phyloP scores from a whole-genome alignment of 2,888 invertebrate species.

The Ditylenchus weischeri region DNA sequence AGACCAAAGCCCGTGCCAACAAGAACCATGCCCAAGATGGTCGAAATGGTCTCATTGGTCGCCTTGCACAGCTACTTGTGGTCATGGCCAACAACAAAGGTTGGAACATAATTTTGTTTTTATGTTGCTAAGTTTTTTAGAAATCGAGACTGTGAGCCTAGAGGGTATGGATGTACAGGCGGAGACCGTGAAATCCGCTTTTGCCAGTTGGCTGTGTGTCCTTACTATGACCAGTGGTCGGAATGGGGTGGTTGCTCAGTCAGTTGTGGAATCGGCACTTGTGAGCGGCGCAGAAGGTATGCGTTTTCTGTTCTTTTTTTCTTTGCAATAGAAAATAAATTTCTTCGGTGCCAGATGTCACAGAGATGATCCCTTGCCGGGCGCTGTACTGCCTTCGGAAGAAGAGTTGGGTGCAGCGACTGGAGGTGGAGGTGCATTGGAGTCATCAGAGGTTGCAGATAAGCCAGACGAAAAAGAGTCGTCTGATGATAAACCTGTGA shows the following conservation, averaged over 20 bases:
- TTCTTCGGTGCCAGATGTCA: neutral
- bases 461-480: constrained; percentile 3
- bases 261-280: constrained; percentile 36
- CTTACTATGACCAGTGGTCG: constrained; percentile 37
- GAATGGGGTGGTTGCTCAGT: constrained; percentile 41
- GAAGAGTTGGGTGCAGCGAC: constrained; percentile 24
- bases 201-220: constrained; percentile 36
- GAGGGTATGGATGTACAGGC: constrained; percentile 31
- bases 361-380: constrained; percentile 19
- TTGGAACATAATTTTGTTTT: constrained; percentile 9
- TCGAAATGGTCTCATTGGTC: neutral
- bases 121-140: constrained; percentile 5
- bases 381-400: constrained; percentile 30
- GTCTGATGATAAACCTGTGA: neutral
- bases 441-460: neutral
- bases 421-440: neutral
- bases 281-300: constrained; percentile 32
- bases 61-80: constrained; percentile 34
- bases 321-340: neutral
- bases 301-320: neutral
- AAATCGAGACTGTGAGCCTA: constrained; percentile 29
- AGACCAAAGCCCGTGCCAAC: constrained; percentile 31
- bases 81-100: constrained; percentile 43
- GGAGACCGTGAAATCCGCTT: constrained; percentile 38
- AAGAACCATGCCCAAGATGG: constrained; percentile 33